Base-by-base conservation (phyloP, 2,113 vertebrate genomes). In the Miniopterus natalensis region DNA sequence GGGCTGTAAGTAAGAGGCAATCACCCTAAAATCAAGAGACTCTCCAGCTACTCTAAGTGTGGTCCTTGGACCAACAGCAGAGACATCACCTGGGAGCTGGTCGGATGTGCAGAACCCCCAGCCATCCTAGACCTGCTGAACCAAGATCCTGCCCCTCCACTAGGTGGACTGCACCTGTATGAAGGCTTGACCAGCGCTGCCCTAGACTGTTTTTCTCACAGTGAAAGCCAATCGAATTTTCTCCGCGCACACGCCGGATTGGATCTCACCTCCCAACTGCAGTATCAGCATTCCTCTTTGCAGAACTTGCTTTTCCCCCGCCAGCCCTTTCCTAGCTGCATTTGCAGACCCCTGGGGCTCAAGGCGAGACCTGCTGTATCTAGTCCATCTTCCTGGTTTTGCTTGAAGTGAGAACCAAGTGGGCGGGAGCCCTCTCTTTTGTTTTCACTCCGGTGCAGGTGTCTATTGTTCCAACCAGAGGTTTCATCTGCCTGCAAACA, bases 381-480 rank as follows among this genome's bases (percentile, higher is more conserved):
- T 78, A 8, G 0, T 51, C 61, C 45, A 29, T 68, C 77, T 49
- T 75, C 21, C 80, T 29, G 10, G 66, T 95, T 90, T 95, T 77
- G 59, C 96, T 47, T 91, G 14, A 86, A 97, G 88, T 93, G 95
- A 96, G 92, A 97, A 94, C 47, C 93, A 70, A 80, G 87, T 84
- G 90, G 96, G 94, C 2, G 31, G 95, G 90, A 83, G 42, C 23
- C 0, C 23, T 61, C 78, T 94, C 81, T 95, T 87, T 92, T 90
- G 94, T 97, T 75, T 36, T 91, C 66, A 63, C 55, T 88, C 63
- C 55, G 80, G 31, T 36, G 81, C 95, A 91, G 83, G 55, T 80
- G 95, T 86, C 81, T 79, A 51, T 96, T 97, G 94, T 96, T 96
- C 84, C 87, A 65, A 73, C 7, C 11, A 40, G 36, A 71, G 57